Percentiles rank a stretch among this genome's conserved stretches.
These are phyloP conservation scores for Nerophis ophidion DNA, from an alignment of 2,113 vertebrate species.

Conservation along the genomic window DNA sequence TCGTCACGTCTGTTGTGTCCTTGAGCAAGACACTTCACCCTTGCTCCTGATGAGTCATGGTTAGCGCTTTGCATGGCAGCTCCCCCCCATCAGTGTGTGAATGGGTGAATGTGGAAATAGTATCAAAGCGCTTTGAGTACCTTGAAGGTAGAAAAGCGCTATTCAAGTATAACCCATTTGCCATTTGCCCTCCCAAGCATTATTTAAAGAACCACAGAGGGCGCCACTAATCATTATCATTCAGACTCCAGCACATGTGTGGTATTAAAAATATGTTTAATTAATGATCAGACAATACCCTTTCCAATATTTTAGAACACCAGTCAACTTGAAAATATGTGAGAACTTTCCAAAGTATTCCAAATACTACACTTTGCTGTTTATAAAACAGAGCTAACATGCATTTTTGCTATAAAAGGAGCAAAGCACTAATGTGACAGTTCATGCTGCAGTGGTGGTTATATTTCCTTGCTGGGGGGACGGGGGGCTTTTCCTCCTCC, in stretches of 20 bases:
- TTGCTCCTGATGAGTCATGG: too few relatives aligned
- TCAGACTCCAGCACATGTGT: not conserved
- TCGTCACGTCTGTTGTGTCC: too few relatives aligned
- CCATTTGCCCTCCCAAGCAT: too few relatives aligned
- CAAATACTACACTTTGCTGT: slow-evolving; percentile 45
- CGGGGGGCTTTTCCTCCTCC: accelerated
- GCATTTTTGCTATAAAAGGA: not conserved
- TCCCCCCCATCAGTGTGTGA: too few relatives aligned
- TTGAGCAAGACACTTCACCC: too few relatives aligned
- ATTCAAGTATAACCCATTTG: too few relatives aligned
- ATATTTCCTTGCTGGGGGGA: accelerated
- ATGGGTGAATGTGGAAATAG: too few relatives aligned
- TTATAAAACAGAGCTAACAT: slow-evolving; percentile 53
- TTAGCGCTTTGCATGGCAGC: too few relatives aligned
- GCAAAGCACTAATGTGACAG: not conserved
- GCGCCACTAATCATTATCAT: too few relatives aligned
- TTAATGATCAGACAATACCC: not conserved
- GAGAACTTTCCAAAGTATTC: slow-evolving; percentile 16
- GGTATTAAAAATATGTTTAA: not conserved
- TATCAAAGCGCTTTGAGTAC: too few relatives aligned
- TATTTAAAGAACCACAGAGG: too few relatives aligned
- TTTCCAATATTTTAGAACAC: not conserved
- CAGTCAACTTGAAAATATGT: not conserved
- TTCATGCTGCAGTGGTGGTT: not conserved
- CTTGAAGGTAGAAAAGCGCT: too few relatives aligned